Evolutionary conservation across 2,797 vertebrate species (phyloP), one percentile per base, ranked within the genome.

Genomic region (Sparus aurata): DNA sequence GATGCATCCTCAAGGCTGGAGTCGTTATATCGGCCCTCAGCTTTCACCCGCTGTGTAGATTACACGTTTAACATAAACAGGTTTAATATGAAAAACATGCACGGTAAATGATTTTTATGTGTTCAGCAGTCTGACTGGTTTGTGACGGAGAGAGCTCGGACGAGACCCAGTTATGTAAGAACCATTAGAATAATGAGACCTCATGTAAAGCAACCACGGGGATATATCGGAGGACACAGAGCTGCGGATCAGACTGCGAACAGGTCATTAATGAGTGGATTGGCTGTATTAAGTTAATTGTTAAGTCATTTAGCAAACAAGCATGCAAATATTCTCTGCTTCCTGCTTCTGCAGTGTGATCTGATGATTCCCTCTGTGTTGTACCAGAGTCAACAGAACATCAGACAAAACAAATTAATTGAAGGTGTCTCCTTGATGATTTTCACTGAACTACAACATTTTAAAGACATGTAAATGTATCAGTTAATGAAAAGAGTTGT

Each of bases 111-210:
- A 18, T 49, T 61, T 57, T 68, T 23, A 25, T 6, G 25, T 60
- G 61, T 65, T 22, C 46, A 60, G 49, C 62, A 18, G 54, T 74
- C 85, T 38, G 63, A 76, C 60, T 71, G 74, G 59, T 70, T 69
- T 61, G 22, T 23, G 50, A 57, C 22, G 38, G 63, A 63, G 18
- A 9, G 54, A 18, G 68, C 57, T 75, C 57, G 38, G 69, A 60
- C 49, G 45, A 60, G 30, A 68, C 34, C 12, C 41, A 64, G 73
- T 87, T 83, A 73, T 57, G 62, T 84, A 83, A 89, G 55, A 79
- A 50, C 61, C 57, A 68, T 82, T 76, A 71, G 22, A 77, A 43
- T 84, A 80, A 89, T 84, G 52, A 84, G 67, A 73, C 15, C 15
- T 63, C 15, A 12, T 59, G 58, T 69, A 45, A 34, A 45, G 50